Percentiles rank a stretch among this genome's conserved stretches.
Evolutionary conservation across 2,888 invertebrate genomes (phyloP).

Genomic region (Melikaiella ostensackeni): DNA sequence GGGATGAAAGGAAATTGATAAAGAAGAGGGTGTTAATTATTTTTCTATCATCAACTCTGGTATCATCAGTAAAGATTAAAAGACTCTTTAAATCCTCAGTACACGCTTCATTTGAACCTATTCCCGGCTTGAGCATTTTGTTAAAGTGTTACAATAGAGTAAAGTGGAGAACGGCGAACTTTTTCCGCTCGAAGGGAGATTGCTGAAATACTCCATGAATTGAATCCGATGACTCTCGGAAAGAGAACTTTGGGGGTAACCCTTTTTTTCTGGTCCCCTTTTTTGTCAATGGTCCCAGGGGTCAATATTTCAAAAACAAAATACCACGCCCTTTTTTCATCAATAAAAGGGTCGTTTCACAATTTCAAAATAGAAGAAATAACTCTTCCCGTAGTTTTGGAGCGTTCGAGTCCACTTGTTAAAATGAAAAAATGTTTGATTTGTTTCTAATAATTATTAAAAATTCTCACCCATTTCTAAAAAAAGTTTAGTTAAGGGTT

Average conservation of each 20-base stretch:
- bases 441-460: not conserved
- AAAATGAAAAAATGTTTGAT: not conserved
- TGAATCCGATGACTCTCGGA: not conserved
- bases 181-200: slow-evolving; percentile 7
- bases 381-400: not conserved
- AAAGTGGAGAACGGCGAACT: slow-evolving; percentile 24
- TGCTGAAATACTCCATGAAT: slow-evolving; percentile 24
- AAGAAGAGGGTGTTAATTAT: not conserved
- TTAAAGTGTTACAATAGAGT: slow-evolving; percentile 10
- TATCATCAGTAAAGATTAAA: slow-evolving; percentile 7
- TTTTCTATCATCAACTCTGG: not conserved
- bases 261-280: not conserved
- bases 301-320: slow-evolving; percentile 30
- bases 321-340: slow-evolving; percentile 30
- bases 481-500: not conserved
- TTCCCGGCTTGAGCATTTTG: slow-evolving; percentile 3
- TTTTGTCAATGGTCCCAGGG: not conserved
- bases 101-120: slow-evolving; percentile 30
- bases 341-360: not conserved
- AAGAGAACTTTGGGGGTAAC: not conserved
- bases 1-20: not conserved
- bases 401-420: not conserved
- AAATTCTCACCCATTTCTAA: slow-evolving; percentile 20
- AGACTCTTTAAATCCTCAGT: slow-evolving; percentile 20
- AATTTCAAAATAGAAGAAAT: not conserved